A percentile compares a stretch with the other conserved stretches of the same genome.
phyloP scores from a whole-genome alignment of 2,888 invertebrate genomes.

The Omphaloscelis lunosa region DNA sequence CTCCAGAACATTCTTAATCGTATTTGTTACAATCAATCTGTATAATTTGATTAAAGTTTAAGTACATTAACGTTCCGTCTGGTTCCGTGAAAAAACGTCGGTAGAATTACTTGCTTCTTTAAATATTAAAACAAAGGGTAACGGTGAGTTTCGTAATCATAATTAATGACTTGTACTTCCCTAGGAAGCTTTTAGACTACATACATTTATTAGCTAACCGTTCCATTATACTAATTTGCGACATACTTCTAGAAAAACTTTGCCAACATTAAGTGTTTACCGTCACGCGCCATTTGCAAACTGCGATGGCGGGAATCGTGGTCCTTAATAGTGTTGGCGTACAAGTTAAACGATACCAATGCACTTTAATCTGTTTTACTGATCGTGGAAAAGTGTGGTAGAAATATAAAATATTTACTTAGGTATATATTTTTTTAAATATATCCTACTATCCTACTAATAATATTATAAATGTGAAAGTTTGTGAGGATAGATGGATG shows the following conservation, averaged over 20 bases:
- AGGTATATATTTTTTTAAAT: too few species aligned
- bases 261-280: constrained; percentile 42
- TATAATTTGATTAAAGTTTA: constrained; percentile 66
- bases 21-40: constrained; percentile 72
- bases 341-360: constrained; percentile 41
- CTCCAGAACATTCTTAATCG: constrained; percentile 69
- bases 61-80: constrained; percentile 31
- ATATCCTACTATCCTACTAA: too few species aligned
- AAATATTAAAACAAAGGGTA: constrained; percentile 43
- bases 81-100: constrained; percentile 16
- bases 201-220: constrained; percentile 7
- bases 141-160: constrained; percentile 25
- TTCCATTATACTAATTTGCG: constrained; percentile 39
- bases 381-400: not conserved
- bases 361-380: constrained; percentile 28
- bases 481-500: too few species aligned
- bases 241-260: constrained; percentile 34
- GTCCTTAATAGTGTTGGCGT: constrained; percentile 32
- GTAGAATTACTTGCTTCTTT: constrained; percentile 31
- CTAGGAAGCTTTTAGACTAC: constrained; percentile 29
- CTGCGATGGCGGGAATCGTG: constrained; percentile 36
- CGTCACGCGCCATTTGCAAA: constrained; percentile 47
- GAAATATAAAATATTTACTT: not conserved
- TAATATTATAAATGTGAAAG: too few species aligned
- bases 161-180: constrained; percentile 30